phyloP scores from a whole-genome alignment of 2,113 vertebrate genomes.

The Nettapus auritus region DNA sequence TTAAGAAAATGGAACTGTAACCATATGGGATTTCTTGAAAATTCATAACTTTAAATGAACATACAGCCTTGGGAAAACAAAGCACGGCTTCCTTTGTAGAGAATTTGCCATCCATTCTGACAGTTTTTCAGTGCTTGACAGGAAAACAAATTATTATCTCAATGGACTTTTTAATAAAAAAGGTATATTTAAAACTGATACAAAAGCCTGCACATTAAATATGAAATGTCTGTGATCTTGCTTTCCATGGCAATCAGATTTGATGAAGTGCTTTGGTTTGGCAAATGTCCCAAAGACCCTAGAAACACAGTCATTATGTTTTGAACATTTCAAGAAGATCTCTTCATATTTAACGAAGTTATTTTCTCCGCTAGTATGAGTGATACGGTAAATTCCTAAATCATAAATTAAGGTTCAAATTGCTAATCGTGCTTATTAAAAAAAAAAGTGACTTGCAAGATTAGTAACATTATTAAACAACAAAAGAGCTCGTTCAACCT shows the following conservation, averaged over 20 bases:
- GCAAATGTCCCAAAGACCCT: constrained; percentile 36
- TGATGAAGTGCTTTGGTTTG: constrained; percentile 36
- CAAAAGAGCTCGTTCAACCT: neutral
- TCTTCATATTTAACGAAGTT: constrained; percentile 41
- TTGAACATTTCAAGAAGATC: constrained; percentile 23
- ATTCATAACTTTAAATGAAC: neutral
- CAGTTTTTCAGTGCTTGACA: neutral
- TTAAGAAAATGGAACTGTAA: neutral
- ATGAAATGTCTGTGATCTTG: neutral
- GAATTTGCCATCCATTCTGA: neutral
- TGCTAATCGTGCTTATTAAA: neutral
- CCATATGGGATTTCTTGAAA: neutral
- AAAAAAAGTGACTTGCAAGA: neutral
- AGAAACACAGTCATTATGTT: constrained; percentile 18
- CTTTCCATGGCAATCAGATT: constrained; percentile 3
- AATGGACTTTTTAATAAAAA: neutral
- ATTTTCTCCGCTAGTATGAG: neutral
- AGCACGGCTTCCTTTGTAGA: neutral
- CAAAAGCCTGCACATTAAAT: neutral
- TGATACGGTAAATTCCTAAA: constrained; percentile 15
- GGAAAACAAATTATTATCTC: neutral
- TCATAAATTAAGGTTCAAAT: constrained; percentile 20
- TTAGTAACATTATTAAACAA: neutral
- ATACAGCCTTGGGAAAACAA: neutral
- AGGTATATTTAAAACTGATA: neutral